Evolutionary conservation across 2,797 vertebrate genomes (phyloP), one percentile per base, ranked within the genome.

Genomic region (Bufotes viridis): DNA sequence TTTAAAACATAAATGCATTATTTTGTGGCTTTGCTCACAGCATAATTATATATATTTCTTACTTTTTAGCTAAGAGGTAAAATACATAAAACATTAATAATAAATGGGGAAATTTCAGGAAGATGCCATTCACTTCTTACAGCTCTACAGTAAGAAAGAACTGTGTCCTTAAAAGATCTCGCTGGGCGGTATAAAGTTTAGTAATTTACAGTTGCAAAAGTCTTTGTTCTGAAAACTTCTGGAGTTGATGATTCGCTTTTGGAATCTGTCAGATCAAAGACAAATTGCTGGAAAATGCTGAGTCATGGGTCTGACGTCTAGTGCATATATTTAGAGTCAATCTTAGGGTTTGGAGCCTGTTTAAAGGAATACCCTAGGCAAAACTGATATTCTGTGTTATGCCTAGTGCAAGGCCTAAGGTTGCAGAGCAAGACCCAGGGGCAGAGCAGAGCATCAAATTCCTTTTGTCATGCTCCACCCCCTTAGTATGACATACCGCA

Each of bases 121-220:
- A 65, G 51, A 20, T 8, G 60, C 60, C 24, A 29, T 34, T 58
- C 22, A 61, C 26, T n/a, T 60, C 18, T 79, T 57, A 18, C 58
- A 61, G 61, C 57, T 58, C 76, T 11, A 79, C 7, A 3, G 15
- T 7, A 9, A 29, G 53, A 57, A 24, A 81, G 67, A 75, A 20
- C 42, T 14, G 26, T 85, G 76, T 88, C 87, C 87, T 88, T 76
- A 88, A 88, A 88, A 81, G 78, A 57, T 81, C 83, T 78, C 26
- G 26, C 69, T 61, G 83, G 69, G 82, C n/a, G 58, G 24, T 81
- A 69, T 10, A 58, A 81, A 81, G 49, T 69, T 55, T 7, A 61
- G 65, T n/a, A 42, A 72, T 81, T 85, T 55, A 24, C 63, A 61
- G 34, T 72, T 61, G 42, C 22, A 84, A 53, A 55, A 34, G 9